These are phyloP conservation scores for Poecile montanus DNA, from an alignment of 2,797 vertebrate genomes.

Conservation along the genomic window DNA sequence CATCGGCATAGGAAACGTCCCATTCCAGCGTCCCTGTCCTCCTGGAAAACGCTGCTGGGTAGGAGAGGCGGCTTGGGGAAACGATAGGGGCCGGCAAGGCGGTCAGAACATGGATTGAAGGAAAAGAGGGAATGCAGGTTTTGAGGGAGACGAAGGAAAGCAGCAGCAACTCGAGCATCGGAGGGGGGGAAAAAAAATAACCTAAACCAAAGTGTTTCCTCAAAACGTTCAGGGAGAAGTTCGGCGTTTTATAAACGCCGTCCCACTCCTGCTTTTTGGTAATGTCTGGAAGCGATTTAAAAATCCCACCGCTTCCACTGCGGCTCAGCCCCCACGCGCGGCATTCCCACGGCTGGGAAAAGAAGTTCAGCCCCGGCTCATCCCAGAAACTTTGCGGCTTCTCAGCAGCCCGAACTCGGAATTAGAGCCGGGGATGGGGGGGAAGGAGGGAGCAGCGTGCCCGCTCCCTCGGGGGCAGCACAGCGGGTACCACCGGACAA, in stretches of 20 bases:
- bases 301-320: not conserved
- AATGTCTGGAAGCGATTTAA: not conserved
- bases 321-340: not conserved
- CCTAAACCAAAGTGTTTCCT: not conserved
- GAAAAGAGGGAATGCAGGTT: not conserved
- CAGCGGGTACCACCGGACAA: accelerated
- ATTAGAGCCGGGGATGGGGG: accelerated
- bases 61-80: not conserved
- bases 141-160: not conserved
- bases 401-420: not conserved
- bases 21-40: not conserved
- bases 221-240: not conserved
- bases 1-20: not conserved
- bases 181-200: accelerated
- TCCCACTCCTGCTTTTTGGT: not conserved
- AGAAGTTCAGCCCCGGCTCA: not conserved
- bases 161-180: not conserved
- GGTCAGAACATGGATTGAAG: not conserved
- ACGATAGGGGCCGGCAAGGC: accelerated
- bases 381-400: slow-evolving; percentile 16
- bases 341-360: not conserved
- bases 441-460: too few relatives aligned
- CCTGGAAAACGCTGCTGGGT: not conserved
- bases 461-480: not conserved
- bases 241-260: not conserved